Conservation (phyloP, 1,140 invertebrate genomes). For the Scaptomyza hsui region DNA sequence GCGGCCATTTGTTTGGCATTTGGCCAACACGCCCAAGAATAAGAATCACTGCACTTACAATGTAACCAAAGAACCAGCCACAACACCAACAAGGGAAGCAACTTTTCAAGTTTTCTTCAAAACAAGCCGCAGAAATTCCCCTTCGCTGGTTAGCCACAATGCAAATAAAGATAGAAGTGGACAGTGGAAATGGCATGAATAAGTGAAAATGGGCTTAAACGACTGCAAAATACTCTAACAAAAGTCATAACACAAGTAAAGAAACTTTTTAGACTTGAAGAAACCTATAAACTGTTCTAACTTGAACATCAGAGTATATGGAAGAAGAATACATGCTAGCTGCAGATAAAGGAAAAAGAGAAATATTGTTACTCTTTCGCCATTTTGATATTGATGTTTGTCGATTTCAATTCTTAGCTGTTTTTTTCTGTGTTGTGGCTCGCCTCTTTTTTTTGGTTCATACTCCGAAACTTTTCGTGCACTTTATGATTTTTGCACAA, state of each 20-base stretch:
- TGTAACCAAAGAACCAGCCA: neutral
- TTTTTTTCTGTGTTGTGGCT: constrained; percentile 2
- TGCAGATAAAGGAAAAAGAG: neutral
- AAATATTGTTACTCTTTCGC: constrained; percentile 22
- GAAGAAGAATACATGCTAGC: neutral
- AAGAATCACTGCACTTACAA: constrained; percentile 3
- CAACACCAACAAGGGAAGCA: constrained; percentile 7
- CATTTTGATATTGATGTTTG: constrained; percentile 37
- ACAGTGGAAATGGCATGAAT: neutral
- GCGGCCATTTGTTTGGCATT: constrained; percentile 26
- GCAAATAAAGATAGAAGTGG: constrained; percentile 37
- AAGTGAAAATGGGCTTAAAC: too few species aligned
- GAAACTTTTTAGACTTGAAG: too few species aligned
- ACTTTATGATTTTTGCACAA: constrained; percentile 28
- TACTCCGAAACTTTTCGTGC: constrained; percentile 22
- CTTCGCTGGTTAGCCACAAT: constrained; percentile 31
- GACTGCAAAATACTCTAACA: too few species aligned
- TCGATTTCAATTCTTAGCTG: constrained; percentile 13
- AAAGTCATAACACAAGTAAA: too few species aligned
- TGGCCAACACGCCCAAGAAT: constrained; percentile 15
- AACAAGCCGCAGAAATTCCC: constrained; percentile 33
- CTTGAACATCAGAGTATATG: too few species aligned
- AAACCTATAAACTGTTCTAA: too few species aligned
- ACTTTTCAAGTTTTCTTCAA: constrained; percentile 31
- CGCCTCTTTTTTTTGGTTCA: constrained; percentile 3